These are phyloP conservation scores for Laticauda colubrina DNA, from an alignment of 2,113 vertebrate genomes.

Conservation along the genomic window DNA sequence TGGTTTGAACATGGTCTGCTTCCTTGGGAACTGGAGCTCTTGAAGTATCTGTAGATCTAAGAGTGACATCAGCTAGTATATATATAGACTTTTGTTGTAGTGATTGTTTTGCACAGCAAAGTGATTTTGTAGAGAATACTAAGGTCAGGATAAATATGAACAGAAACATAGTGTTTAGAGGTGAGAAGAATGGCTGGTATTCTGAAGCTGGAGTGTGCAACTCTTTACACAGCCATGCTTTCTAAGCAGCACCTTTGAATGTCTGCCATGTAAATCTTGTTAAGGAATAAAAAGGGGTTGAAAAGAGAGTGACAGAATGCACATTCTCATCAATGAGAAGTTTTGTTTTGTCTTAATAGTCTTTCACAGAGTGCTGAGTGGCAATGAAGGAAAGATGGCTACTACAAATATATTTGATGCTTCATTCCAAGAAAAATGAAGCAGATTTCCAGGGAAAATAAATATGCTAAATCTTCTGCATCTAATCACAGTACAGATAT, in stretches of 20 bases:
- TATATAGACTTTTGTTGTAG: not conserved
- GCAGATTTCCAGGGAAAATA: not conserved
- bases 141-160: not conserved
- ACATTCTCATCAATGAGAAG: not conserved
- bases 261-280: not conserved
- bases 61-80: not conserved
- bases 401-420: not conserved
- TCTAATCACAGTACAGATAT: not conserved
- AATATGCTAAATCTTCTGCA: not conserved
- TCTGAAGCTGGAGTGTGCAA: not conserved
- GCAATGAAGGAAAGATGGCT: not conserved
- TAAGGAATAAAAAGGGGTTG: not conserved
- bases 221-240: not conserved
- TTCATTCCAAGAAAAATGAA: not conserved
- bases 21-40: not conserved
- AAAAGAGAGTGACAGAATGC: not conserved
- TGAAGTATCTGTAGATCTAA: not conserved
- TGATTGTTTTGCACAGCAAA: not conserved
- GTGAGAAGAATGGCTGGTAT: not conserved
- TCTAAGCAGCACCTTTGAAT: not conserved
- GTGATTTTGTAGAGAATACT: not conserved
- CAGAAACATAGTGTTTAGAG: not conserved
- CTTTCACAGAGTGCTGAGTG: not conserved
- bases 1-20: not conserved
- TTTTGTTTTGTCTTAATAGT: not conserved